Evolutionary conservation across 2,113 vertebrate genomes (phyloP).

Genomic region (Perca schrenkii): DNA sequence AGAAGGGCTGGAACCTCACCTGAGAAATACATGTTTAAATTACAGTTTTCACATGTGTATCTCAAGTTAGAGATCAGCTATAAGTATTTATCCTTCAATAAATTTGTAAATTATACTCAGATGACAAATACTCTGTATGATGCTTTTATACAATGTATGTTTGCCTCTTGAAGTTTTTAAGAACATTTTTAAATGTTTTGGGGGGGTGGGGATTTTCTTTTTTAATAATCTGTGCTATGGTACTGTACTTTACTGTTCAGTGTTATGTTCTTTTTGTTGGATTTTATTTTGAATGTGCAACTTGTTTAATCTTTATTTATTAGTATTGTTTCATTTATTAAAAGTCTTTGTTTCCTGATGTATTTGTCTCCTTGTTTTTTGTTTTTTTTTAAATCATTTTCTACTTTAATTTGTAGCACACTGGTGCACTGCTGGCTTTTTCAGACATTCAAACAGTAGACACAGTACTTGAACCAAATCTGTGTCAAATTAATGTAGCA

Average conservation of each 20-base stretch:
- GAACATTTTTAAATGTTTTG: slow-evolving; percentile 82
- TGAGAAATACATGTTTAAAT: slow-evolving; percentile 63
- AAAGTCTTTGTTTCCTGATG: slow-evolving; percentile 76
- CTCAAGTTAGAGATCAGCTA: slow-evolving; percentile 68
- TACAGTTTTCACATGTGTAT: slow-evolving; percentile 49
- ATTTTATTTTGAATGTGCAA: slow-evolving; percentile 81
- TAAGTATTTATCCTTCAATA: slow-evolving; percentile 79
- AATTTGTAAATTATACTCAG: slow-evolving; percentile 82
- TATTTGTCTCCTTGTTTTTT: slow-evolving; percentile 22
- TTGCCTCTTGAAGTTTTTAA: slow-evolving; percentile 83
- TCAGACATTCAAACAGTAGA: not conserved
- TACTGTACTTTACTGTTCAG: slow-evolving; percentile 77
- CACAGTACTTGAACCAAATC: slow-evolving; percentile 6
- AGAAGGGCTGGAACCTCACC: slow-evolving; percentile 60
- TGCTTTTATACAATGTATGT: slow-evolving; percentile 84
- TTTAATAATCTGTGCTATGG: slow-evolving; percentile 72
- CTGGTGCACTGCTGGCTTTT: not conserved
- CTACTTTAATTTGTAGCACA: not conserved
- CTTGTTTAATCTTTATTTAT: slow-evolving; percentile 84
- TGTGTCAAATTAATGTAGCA: slow-evolving; percentile 19
- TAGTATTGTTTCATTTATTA: slow-evolving; percentile 82
- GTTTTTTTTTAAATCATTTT: not conserved
- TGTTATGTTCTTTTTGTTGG: slow-evolving; percentile 73
- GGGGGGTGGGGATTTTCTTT: slow-evolving; percentile 36
- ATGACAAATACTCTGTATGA: slow-evolving; percentile 76